Base-by-base conservation (phyloP, 2,113 vertebrate genomes). In the Pygoscelis antarcticus region DNA sequence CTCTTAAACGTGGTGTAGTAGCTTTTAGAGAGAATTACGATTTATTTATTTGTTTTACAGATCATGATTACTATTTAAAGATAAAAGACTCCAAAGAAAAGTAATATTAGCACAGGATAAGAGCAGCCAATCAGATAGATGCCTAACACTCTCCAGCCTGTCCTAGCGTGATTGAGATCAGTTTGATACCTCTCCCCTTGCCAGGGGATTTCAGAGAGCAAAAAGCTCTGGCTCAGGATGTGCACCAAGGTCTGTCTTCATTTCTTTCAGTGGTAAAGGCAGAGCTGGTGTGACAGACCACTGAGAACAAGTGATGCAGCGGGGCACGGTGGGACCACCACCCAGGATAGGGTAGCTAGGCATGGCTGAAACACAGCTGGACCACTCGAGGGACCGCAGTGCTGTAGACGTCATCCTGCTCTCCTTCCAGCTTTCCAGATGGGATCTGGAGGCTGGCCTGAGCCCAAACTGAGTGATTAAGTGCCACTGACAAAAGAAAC, bases 291-390 rank as follows among this genome's bases (percentile, higher is more conserved):
- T 7, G 62, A 36, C 0, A n/a, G 19, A 55, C 6, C 74, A 6
- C 16, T 3, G 42, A 47, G 61, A 32, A 57, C 12, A 14, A 14
- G n/a, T 3, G 26, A 19, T 3, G 34, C 22, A 26, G 58, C 0
- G 0, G 42, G 54, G 54, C 70, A 38, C 0, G 2, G 62, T 3
- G n/a, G 70, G 64, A 44, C 18, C 46, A 44, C 18, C 46, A 30
- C 19, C 1, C 7, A 16, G 34, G 26, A 6, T 2, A 36, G n/a
- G 11, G 25, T 3, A 36, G 38, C 52, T 19, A 1, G 8, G 70
- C 36, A 44, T 2, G 46, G 64, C 23, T 49, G 38, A 46, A 38
- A 15, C 4, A 17, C 1, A 3, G 8, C 18, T n/a, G 76, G n/a
- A 30, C 23, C 38, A 7, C 47, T 42, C 3, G 1, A 75, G 44